A percentile compares a stretch with the other conserved stretches of the same genome.
These are phyloP conservation scores for Oreochromis tanganicae DNA, from an alignment of 2,113 vertebrate genomes.

Conservation along the genomic window DNA sequence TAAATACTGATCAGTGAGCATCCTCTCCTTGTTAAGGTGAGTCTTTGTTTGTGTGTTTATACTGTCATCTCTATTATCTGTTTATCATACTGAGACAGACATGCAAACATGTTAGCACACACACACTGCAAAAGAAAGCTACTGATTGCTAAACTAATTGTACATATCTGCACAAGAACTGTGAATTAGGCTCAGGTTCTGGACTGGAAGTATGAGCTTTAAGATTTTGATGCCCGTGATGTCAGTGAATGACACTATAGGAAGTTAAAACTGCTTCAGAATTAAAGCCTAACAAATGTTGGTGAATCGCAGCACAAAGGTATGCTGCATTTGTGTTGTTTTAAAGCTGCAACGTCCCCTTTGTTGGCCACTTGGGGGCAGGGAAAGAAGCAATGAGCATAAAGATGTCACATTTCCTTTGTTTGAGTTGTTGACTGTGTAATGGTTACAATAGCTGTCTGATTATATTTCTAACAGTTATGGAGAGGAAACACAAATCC, in stretches of 20 bases:
- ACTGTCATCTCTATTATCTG: neutral
- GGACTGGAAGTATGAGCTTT: neutral
- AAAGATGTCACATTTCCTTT: neutral
- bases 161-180: neutral
- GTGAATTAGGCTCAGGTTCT: neutral
- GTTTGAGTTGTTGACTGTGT: neutral
- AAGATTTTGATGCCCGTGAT: neutral
- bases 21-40: neutral
- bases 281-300: neutral
- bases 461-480: accelerated
- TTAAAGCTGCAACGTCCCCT: neutral
- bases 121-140: neutral
- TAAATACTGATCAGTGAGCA: slow-evolving; percentile 28
- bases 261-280: neutral
- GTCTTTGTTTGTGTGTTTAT: neutral
- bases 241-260: accelerated
- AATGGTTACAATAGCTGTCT: neutral
- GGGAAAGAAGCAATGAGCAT: neutral
- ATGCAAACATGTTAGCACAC: neutral
- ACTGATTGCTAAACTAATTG: neutral
- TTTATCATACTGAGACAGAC: neutral
- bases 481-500: neutral
- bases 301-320: accelerated
- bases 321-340: neutral
- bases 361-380: neutral